A percentile compares a stretch with the other conserved stretches of the same genome.
Conservation (phyloP, 2,797 vertebrate genomes). For the Sebastes dallii region DNA sequence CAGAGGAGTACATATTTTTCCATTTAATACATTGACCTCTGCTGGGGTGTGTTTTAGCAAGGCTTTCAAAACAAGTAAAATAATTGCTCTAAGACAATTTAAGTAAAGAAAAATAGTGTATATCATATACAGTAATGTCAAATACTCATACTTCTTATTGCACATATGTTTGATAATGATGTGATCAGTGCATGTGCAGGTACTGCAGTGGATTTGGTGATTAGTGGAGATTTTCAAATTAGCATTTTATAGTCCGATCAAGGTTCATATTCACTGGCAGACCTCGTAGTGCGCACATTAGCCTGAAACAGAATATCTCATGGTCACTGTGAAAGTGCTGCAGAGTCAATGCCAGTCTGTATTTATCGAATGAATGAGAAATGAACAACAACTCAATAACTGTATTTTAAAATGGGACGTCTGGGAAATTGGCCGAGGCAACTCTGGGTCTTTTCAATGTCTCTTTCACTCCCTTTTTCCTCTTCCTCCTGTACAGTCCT, state of each 20-base stretch:
- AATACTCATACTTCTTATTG: background rate
- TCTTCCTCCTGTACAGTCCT: background rate
- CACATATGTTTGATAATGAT: background rate
- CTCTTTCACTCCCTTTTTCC: background rate
- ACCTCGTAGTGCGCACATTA: slow-evolving; percentile 16
- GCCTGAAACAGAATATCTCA: slow-evolving; percentile 27
- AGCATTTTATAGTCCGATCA: slow-evolving; percentile 3
- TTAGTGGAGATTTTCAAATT: slow-evolving; percentile 2
- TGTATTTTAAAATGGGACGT: slow-evolving; percentile 56
- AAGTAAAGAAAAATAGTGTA: background rate
- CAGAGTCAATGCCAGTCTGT: slow-evolving; percentile 40
- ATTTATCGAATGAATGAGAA: slow-evolving; percentile 63
- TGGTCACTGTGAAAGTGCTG: slow-evolving; percentile 21
- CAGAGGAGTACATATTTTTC: background rate
- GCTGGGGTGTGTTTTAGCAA: background rate
- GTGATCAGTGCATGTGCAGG: background rate
- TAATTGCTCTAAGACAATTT: background rate
- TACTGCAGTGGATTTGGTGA: background rate
- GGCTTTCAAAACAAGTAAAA: background rate
- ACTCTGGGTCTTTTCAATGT: slow-evolving; percentile 19
- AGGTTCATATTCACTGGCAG: slow-evolving; percentile 11
- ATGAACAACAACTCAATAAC: slow-evolving; percentile 66
- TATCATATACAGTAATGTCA: background rate
- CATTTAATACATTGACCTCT: background rate
- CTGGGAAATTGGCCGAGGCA: slow-evolving; percentile 42